Percentiles rank a stretch among this genome's conserved stretches.
phyloP scores from a whole-genome alignment of 2,797 vertebrate genomes.

The Artibeus lituratus region DNA sequence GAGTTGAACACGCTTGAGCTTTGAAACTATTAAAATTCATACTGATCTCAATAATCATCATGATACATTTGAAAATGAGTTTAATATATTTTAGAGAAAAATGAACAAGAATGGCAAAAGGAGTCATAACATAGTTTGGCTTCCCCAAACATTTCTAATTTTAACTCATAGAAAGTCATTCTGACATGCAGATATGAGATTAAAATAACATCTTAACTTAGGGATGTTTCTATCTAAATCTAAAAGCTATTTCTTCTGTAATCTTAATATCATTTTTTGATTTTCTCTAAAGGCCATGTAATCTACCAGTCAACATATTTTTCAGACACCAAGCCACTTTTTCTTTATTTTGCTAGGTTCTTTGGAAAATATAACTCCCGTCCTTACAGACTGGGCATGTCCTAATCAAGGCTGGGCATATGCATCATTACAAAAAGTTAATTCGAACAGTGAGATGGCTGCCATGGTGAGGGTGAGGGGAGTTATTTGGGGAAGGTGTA shows the following conservation, averaged over 20 bases:
- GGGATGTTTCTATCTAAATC: background rate
- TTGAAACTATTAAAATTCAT: background rate
- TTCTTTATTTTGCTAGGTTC: background rate
- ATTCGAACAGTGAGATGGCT: background rate
- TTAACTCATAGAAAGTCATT: background rate
- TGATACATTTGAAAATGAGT: background rate
- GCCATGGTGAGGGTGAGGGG: background rate
- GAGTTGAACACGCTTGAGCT: background rate
- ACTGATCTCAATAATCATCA: background rate
- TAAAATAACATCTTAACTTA: background rate
- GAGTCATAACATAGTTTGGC: background rate
- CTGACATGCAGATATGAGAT: background rate
- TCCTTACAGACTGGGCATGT: background rate
- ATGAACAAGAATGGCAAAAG: background rate
- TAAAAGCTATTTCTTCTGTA: background rate
- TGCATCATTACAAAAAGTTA: background rate
- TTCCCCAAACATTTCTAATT: background rate
- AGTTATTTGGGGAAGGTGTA: background rate
- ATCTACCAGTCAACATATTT: background rate
- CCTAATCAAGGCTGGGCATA: background rate
- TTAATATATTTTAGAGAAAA: background rate
- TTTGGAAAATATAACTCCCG: background rate
- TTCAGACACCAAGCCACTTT: background rate
- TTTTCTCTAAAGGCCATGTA: background rate
- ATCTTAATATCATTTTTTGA: conserved; percentile 10